Evolutionary conservation across 1,140 invertebrate species (phyloP).

Genomic region (Danaus plexippus): DNA sequence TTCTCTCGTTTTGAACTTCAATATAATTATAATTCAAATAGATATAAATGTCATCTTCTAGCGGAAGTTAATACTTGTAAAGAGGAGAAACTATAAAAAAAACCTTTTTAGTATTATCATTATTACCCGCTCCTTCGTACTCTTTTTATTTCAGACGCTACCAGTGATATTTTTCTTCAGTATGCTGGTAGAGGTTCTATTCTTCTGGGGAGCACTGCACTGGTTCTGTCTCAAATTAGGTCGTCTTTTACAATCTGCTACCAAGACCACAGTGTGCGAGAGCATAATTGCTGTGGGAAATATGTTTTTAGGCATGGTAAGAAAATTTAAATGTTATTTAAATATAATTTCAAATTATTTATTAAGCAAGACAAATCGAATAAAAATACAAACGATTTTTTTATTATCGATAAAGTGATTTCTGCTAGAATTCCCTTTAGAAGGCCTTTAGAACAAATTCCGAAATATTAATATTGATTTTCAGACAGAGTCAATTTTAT

Average conservation of each 20-base stretch:
- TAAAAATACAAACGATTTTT: too few species aligned
- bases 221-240: slow-evolving; percentile 88
- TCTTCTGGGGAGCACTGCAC: slow-evolving; percentile 91
- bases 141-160: slow-evolving; percentile 75
- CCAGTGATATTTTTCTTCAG: slow-evolving; percentile 94
- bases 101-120: too few species aligned
- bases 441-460: too few species aligned
- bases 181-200: slow-evolving; percentile 88
- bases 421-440: too few species aligned
- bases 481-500: slow-evolving; percentile 89
- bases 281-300: slow-evolving; percentile 92
- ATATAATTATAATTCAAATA: too few species aligned
- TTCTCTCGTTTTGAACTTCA: too few species aligned
- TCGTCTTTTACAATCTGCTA: slow-evolving; percentile 78
- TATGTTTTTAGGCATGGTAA: slow-evolving; percentile 91
- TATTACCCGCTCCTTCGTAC: not conserved
- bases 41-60: too few species aligned
- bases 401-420: too few species aligned
- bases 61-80: too few species aligned
- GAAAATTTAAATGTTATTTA: not conserved
- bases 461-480: slow-evolving; percentile 24
- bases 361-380: too few species aligned
- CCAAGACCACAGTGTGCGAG: slow-evolving; percentile 93
- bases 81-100: too few species aligned
- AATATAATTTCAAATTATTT: too few species aligned